Base-by-base conservation (phyloP, 30 jellyfish, hydroid and myxozoan genomes). In the Clytia hemisphaerica region DNA sequence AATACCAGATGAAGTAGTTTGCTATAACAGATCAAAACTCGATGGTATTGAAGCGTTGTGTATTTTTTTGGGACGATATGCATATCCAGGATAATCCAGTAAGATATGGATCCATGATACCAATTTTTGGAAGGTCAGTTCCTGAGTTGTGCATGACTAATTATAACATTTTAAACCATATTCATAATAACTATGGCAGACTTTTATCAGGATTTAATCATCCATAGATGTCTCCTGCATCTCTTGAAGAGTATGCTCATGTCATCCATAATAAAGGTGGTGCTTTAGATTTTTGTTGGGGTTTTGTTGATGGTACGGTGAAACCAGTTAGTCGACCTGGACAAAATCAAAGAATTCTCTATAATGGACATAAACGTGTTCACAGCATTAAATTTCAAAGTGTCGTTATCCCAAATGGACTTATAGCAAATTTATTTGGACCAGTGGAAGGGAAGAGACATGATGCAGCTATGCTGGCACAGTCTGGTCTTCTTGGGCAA, bases 291-390 rank as follows among this genome's bases (percentile, higher is more conserved):
- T n/a, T n/a, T n/a, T n/a, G 53, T n/a, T 62, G 82, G 74, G 74
- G 74, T 25, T 74, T 82, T 74, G 73, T 73, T 32, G 90, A 82
- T 49, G 83, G 90, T 45, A 82, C 84, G 14, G 94, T 82, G 57
- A 65, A 84, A 64, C 94, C n/a, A n/a, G n/a, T n/a, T n/a, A n/a
- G n/a, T n/a, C n/a, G n/a, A n/a, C n/a, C n/a, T n/a, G n/a, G n/a
- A n/a, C n/a, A n/a, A n/a, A n/a, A n/a, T n/a, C n/a, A n/a, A n/a
- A n/a, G n/a, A n/a, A n/a, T n/a, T n/a, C n/a, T n/a, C n/a, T n/a
- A n/a, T n/a, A n/a, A n/a, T n/a, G n/a, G n/a, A n/a, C n/a, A n/a
- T n/a, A n/a, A n/a, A n/a, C n/a, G n/a, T n/a, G n/a, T n/a, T n/a
- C n/a, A n/a, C n/a, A n/a, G n/a, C n/a, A n/a, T n/a, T n/a, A n/a